These are phyloP conservation scores for Neoitamus cyanurus DNA, from an alignment of 2,888 invertebrate genomes.

Conservation along the genomic window DNA sequence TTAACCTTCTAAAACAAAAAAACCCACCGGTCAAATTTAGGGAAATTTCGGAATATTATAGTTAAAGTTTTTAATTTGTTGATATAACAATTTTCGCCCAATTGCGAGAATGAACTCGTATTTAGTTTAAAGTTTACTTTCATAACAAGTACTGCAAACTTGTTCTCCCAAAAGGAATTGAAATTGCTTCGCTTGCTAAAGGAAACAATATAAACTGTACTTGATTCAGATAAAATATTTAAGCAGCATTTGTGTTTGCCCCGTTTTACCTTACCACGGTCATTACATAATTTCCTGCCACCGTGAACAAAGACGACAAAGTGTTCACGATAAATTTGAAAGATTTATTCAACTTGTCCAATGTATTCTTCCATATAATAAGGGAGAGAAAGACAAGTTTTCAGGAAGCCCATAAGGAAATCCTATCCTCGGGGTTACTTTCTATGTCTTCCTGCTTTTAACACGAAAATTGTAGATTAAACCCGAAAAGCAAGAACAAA, in stretches of 20 bases:
- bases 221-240: neutral
- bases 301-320: neutral
- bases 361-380: neutral
- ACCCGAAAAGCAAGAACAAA: neutral
- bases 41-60: too few relatives aligned
- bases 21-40: too few relatives aligned
- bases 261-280: neutral
- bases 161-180: neutral
- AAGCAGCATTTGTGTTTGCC: neutral
- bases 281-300: neutral
- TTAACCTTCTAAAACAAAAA: too few relatives aligned
- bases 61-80: too few relatives aligned
- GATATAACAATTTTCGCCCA: too few relatives aligned
- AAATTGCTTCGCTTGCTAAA: neutral
- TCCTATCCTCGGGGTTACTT: neutral
- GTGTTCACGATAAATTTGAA: neutral
- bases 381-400: neutral
- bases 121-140: neutral
- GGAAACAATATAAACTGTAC: neutral
- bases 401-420: neutral
- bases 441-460: neutral
- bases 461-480: conserved; percentile 1
- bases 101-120: neutral
- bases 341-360: neutral
- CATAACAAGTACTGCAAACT: neutral